Base-by-base conservation (phyloP, 2,797 vertebrate genomes). In the Aplochiton taeniatus region DNA sequence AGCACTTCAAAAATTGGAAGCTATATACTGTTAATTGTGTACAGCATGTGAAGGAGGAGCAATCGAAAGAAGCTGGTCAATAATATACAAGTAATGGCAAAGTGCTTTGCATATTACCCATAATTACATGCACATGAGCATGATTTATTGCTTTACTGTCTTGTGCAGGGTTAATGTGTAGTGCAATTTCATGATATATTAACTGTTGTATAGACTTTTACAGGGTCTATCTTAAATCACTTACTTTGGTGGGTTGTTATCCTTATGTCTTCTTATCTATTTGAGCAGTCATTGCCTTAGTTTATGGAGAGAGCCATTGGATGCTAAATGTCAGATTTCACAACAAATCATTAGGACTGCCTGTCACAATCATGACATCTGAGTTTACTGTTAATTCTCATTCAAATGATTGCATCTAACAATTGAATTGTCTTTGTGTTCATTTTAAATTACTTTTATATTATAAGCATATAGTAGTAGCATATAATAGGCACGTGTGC, bases 121-220 rank as follows among this genome's bases (percentile, higher is more conserved):
- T 87, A 86, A 89, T 91, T 87, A 85, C 69, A 79, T 85, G 83
- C 80, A 83, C 77, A 80, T 83, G 72, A 77, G 77, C 72, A 76
- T 79, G 76, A 87, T 79, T 62, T 83, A 88, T 89, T 83, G 88
- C 81, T 83, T 88, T 79, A 72, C 84, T 87, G 81, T 85, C 83
- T 83, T 75, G 72, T 74, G 79, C 83, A 74, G 77, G 81, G 89
- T 91, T 90, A 89, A 90, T 91, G 77, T 88, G 83, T 88, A 78
- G 62, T 43, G 77, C 70, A 81, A 52, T 75, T 59, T 64, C 76
- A 76, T 86, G 73, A 83, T 75, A 66, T 78, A 83, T 89, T 79
- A 89, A 84, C 80, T 86, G 74, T 79, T 83, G 74, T 63, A 75
- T 73, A 62, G 43, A 68, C 76, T 69, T 82, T 77, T 80, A 64